phyloP scores from a whole-genome alignment of 2,888 invertebrate species.

The Polia nebulosa region DNA sequence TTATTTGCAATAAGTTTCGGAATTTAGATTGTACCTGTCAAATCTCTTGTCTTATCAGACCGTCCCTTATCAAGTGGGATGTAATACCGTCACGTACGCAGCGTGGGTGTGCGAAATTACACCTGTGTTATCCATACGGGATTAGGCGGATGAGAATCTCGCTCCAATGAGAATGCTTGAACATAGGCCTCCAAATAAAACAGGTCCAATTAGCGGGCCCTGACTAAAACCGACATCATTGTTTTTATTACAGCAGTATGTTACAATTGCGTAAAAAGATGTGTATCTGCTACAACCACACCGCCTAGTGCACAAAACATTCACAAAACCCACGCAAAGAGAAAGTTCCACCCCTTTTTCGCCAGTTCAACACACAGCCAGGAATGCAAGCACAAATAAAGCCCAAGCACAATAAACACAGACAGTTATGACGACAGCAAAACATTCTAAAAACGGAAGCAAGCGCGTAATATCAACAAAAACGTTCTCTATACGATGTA shows the following conservation, averaged over 20 bases:
- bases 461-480: slow-evolving; percentile 62
- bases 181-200: slow-evolving; percentile 6
- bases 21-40: slow-evolving; percentile 21
- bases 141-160: slow-evolving; percentile 25
- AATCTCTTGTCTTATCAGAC: slow-evolving; percentile 33
- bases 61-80: slow-evolving; percentile 40
- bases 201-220: slow-evolving; percentile 3
- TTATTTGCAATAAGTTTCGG: slow-evolving; percentile 34
- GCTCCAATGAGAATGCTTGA: slow-evolving; percentile 18
- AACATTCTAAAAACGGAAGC: slow-evolving; percentile 64
- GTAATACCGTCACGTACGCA: slow-evolving; percentile 50
- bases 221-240: not conserved
- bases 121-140: slow-evolving; percentile 34
- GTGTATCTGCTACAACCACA: not conserved
- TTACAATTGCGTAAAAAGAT: not conserved
- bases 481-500: slow-evolving; percentile 31
- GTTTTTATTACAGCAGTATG: not conserved
- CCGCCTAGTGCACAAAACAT: slow-evolving; percentile 19
- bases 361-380: slow-evolving; percentile 10
- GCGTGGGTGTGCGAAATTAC: slow-evolving; percentile 43
- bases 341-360: slow-evolving; percentile 30
- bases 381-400: slow-evolving; percentile 50
- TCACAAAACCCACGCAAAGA: slow-evolving; percentile 28
- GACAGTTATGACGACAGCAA: slow-evolving; percentile 59
- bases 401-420: slow-evolving; percentile 58